Evolutionary conservation across 2,888 invertebrate genomes (phyloP).

Genomic region (Cephalotes varians): DNA sequence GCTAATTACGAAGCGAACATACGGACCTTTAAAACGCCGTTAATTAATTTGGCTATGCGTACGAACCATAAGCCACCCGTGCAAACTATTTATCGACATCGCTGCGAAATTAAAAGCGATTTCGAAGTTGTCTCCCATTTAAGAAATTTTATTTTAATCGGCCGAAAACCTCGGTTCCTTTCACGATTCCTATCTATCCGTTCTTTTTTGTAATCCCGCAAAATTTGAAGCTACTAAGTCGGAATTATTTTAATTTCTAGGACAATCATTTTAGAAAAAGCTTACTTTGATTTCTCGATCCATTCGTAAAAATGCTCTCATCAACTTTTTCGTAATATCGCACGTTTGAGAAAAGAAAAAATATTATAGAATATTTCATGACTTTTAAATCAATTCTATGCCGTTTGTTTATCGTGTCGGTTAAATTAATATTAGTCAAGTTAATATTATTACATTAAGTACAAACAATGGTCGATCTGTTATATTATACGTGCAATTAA

Average conservation of each 20-base stretch:
- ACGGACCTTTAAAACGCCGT: neutral
- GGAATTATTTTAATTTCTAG: conserved; percentile 3
- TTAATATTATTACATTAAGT: neutral
- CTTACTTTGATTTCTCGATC: conserved; percentile 10
- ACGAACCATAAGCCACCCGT: neutral
- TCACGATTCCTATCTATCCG: conserved; percentile 10
- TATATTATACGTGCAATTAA: neutral
- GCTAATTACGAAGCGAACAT: neutral
- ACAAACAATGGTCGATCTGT: neutral
- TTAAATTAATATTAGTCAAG: conserved; percentile 10
- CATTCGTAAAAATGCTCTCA: neutral
- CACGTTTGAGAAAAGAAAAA: neutral
- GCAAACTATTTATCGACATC: conserved; percentile 4
- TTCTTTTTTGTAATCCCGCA: conserved; percentile 18
- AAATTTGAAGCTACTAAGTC: conserved; percentile 11
- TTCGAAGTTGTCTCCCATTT: conserved; percentile 22
- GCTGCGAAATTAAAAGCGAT: conserved; percentile 18
- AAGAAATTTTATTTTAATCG: conserved; percentile 25
- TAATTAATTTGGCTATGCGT: conserved; percentile 25
- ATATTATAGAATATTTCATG: neutral
- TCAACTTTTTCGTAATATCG: neutral
- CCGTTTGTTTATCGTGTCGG: neutral
- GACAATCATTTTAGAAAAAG: neutral
- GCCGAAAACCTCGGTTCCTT: conserved; percentile 8
- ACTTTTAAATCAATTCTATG: neutral